Evolutionary conservation across 2,888 invertebrate species (phyloP), one percentile per base, ranked within the genome.

Genomic region (Tetrapedia diversipes): DNA sequence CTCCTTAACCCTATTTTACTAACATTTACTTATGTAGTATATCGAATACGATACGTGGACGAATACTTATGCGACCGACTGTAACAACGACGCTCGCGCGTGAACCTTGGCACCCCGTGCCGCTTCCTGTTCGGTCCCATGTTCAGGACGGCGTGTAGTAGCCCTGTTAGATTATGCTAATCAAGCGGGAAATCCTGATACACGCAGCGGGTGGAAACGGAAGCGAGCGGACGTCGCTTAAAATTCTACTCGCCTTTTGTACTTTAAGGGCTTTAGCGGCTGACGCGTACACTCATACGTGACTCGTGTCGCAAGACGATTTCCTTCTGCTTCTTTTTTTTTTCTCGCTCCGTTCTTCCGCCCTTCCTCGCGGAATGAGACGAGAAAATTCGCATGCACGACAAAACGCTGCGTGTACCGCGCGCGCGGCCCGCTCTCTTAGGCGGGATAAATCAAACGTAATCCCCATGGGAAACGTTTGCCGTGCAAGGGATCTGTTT

Each of bases 151-250:
- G n/a, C n/a, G n/a, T n/a, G n/a, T n/a, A 27, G 22, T n/a, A 27
- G 43, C 54, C 16, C 67, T 56, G 63, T 74, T 67, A 75, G 75
- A 82, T 80, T 82, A 75, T 80, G 77, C 59, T 83, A 82, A 82
- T 75, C 75, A 51, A 45, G 37, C 49, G 56, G 59, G 61, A 75
- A 82, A 77, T 83, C 75, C 66, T n/a, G 45, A 22, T n/a, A n/a
- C n/a, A n/a, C 29, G 4, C 34, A 39, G 39, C 65, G 16, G 32
- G 59, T 54, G 65, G 64, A 72, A 77, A 80, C 57, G 59, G 47
- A 59, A 75, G n/a, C 64, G 56, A 47, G 53, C 22, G 22, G 45
- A 51, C 47, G 32, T 37, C 45, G 63, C 32, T 66, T 64, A 66
- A 72, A 76, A 76, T 81, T 82, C 69, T 60, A 67, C 68, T 61